Percentiles rank a stretch among this genome's conserved stretches.
phyloP scores from a whole-genome alignment of 2,797 vertebrate genomes.

The Myioborus miniatus region DNA sequence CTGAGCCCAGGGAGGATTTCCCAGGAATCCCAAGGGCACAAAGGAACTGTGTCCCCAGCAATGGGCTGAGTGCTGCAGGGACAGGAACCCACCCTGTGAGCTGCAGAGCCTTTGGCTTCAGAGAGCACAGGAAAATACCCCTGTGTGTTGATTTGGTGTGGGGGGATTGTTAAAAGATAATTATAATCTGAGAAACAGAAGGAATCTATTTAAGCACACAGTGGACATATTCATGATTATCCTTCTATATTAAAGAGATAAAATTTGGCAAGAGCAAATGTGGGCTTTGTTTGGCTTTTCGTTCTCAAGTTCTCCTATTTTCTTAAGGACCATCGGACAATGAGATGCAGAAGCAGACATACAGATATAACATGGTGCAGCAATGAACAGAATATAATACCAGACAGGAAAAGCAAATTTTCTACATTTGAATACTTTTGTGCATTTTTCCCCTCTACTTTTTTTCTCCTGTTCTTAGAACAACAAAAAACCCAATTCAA shows the following conservation, averaged over 20 bases:
- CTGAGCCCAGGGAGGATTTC: constrained; percentile 38
- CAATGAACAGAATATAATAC: neutral
- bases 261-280: neutral
- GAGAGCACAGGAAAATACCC: neutral
- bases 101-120: neutral
- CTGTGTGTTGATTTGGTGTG: neutral
- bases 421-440: neutral
- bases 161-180: neutral
- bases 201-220: neutral
- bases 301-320: neutral
- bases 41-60: neutral
- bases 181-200: neutral
- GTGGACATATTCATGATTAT: neutral
- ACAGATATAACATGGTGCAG: neutral
- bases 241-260: neutral
- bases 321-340: neutral
- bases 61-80: constrained; percentile 4
- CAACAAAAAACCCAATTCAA: neutral
- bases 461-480: neutral
- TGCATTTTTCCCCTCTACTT: neutral
- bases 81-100: neutral
- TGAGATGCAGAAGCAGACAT: neutral
- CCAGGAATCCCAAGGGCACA: constrained; percentile 26
- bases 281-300: constrained; percentile 10
- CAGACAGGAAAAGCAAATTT: neutral